These are phyloP conservation scores for Pao palembangensis DNA, from an alignment of 2,113 vertebrate genomes.

Conservation along the genomic window DNA sequence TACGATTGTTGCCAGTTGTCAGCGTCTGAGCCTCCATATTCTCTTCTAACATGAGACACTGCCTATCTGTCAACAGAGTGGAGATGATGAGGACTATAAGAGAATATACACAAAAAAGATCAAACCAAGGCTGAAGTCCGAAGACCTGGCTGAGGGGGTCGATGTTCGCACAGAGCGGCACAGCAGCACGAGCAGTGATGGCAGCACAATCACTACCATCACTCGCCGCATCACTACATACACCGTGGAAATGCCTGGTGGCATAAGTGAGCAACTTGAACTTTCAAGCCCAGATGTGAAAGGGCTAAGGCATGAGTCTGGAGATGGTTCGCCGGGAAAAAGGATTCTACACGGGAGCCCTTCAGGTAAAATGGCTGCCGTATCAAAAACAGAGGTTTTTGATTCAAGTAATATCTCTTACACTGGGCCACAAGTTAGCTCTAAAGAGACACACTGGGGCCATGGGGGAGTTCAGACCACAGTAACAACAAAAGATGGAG, in stretches of 20 bases:
- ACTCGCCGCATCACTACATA: slow-evolving; percentile 90
- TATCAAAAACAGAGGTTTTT: slow-evolving; percentile 58
- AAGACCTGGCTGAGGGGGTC: slow-evolving; percentile 81
- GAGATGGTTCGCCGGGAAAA: slow-evolving; percentile 61
- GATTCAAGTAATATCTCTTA: slow-evolving; percentile 61
- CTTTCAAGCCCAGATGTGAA: slow-evolving; percentile 78
- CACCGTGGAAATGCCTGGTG: slow-evolving; percentile 84
- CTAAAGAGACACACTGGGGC: slow-evolving; percentile 58
- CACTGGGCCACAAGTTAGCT: slow-evolving; percentile 53
- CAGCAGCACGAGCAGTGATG: slow-evolving; percentile 85
- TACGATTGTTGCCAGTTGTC: neutral
- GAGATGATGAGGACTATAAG: slow-evolving; percentile 89
- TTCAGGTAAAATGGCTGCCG: slow-evolving; percentile 51
- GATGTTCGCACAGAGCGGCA: slow-evolving; percentile 81
- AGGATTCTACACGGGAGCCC: slow-evolving; percentile 59
- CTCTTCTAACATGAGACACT: neutral
- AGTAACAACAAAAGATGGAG: slow-evolving; percentile 49
- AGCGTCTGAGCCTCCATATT: neutral
- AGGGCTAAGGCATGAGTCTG: slow-evolving; percentile 72
- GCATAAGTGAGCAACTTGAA: slow-evolving; percentile 74
- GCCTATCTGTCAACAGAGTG: slow-evolving; percentile 75
- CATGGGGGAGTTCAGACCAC: slow-evolving; percentile 53
- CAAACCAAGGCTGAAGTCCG: slow-evolving; percentile 87
- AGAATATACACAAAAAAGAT: slow-evolving; percentile 94
- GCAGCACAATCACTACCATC: slow-evolving; percentile 84